Conservation (phyloP, 2,888 invertebrate species). For the Trachelus stipa region DNA sequence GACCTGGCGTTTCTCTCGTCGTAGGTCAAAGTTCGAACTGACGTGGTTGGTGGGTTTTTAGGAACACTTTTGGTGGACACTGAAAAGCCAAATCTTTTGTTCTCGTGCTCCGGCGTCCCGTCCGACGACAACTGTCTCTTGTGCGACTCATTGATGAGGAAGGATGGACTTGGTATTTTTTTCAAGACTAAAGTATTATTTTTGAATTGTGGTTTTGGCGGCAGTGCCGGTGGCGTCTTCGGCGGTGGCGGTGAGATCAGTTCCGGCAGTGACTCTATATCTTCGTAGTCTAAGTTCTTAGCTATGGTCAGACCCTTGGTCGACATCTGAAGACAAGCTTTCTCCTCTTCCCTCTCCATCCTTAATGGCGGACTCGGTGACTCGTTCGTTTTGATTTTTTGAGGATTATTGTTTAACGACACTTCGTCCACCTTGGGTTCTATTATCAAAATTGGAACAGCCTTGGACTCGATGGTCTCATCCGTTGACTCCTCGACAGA, state of each 20-base stretch:
- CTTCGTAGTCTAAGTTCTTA: constrained; percentile 63
- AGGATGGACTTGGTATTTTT: constrained; percentile 65
- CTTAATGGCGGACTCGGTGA: constrained; percentile 47
- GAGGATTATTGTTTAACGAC: constrained; percentile 7
- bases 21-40: constrained; percentile 49
- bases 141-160: constrained; percentile 59
- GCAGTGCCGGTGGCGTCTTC: constrained; percentile 78
- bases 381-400: constrained; percentile 27
- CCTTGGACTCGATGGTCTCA: constrained; percentile 48
- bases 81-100: constrained; percentile 40
- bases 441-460: constrained; percentile 59
- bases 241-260: constrained; percentile 41
- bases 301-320: constrained; percentile 61
- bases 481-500: constrained; percentile 27
- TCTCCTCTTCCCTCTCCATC: constrained; percentile 60
- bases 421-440: constrained; percentile 24
- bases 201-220: constrained; percentile 75
- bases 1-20: constrained; percentile 27
- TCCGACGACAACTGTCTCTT: constrained; percentile 42
- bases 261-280: constrained; percentile 62
- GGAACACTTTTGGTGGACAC: constrained; percentile 22
- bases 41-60: constrained; percentile 19
- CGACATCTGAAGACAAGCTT: constrained; percentile 59
- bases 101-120: constrained; percentile 34
- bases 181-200: constrained; percentile 60